Evolutionary conservation across 2,797 vertebrate genomes (phyloP), one percentile per base, ranked within the genome.

Genomic region (Paguma larvata): DNA sequence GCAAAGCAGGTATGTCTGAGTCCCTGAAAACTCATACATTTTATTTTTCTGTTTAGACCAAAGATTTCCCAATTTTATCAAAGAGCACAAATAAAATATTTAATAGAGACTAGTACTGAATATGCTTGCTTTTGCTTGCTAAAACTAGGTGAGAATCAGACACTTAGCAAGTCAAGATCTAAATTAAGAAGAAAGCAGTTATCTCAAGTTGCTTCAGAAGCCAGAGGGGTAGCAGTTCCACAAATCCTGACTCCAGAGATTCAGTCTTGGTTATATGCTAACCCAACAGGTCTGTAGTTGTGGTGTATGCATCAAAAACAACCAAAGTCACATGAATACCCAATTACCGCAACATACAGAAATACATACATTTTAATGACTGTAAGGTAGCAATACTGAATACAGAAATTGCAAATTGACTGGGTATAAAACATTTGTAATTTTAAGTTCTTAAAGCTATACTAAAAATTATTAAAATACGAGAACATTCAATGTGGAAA

Each of bases 111-210:
- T 41, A 73, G 30, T 63, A 79, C 32, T 83, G 67, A 83, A 72
- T 67, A 92, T 82, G 46, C 18, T 86, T 83, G 3, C 34, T 48
- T 80, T 78, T 83, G 3, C 30, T 56, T 77, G 59, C 27, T 65
- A 89, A 86, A 14, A 51, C 44, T 51, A 93, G 51, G 11, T 53
- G 44, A 96, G n/a, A 44, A 72, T 78, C 38, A 56, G 51, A 92
- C 80, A 80, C n/a, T 56, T 75, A 95, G 48, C 51, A 85, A 25
- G 30, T 46, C 78, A 91, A 84, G 68, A 94, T 85, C 27, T 51
- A 23, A 96, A 25, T 88, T 91, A 78, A 94, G 16, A 92, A 27
- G n/a, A 92, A 91, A 83, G 59, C 5, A 87, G 78, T 94, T 79
- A 67, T 65, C 65, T 85, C 10, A 77, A 94, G 38, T 62, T 75